Evolutionary conservation across 2,888 invertebrate species (phyloP), one percentile per base, ranked within the genome.

Genomic region (Dermolepida albohirtum): DNA sequence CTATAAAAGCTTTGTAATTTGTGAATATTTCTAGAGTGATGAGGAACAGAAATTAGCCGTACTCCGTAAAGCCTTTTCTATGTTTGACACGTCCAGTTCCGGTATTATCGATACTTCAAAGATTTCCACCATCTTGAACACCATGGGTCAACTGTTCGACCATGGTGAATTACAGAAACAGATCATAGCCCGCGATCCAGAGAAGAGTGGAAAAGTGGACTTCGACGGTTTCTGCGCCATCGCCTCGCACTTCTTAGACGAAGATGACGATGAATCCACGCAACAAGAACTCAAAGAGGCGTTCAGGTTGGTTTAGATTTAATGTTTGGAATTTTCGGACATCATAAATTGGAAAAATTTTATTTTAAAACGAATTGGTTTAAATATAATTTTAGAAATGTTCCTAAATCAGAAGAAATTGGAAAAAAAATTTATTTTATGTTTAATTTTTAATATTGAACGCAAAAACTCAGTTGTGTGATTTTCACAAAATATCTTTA

Each of bases 211-310:
- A 50, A 94, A 93, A 85, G 94, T 98, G 68, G 94, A 95, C 81
- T 97, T 97, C 78, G 97, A 97, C 78, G 94, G 93, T 71, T 98
- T 98, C 87, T 93, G 94, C 82, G 90, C 89, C 78, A 94, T 98
- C 74, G 96, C 96, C 49, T 92, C 94, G 71, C 93, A 95, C 84
- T 98, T 98, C 86, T 88, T 98, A 64, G 95, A 97, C 78, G 96
- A 96, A 80, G 97, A 97, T 80, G 98, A 98, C 78, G 94, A 95
- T 70, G 98, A 98, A 83, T 95, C 95, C 71, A 95, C 96, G 88
- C 95, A 96, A 84, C 95, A 97, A 80, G 98, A 98, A 86, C 87
- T 98, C 78, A 95, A 97, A 79, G 98, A 98, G 85, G 98, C 98
- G 71, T 98, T 98, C 88, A 91, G 96, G 87, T 87, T 70, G 52